Evolutionary conservation across 2,113 vertebrate species (phyloP).

Genomic region (Mustelus asterias): DNA sequence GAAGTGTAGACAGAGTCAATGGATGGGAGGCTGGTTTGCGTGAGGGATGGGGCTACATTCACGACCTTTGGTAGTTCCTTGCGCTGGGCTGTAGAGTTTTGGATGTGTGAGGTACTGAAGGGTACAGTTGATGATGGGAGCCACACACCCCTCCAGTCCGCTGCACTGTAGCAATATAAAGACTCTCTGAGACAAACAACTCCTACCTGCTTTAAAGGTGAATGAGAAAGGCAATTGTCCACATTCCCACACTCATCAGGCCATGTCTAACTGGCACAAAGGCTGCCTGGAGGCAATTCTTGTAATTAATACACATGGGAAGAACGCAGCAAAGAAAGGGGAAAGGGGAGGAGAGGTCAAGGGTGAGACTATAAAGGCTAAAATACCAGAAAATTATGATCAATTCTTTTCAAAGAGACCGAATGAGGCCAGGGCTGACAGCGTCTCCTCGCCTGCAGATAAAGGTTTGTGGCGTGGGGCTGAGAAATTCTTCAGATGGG

Average conservation of each 20-base stretch:
- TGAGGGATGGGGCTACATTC: no score
- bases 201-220: not conserved
- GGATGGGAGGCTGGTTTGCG: no score
- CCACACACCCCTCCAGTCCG: not conserved
- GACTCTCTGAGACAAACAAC: not conserved
- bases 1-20: no score
- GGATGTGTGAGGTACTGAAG: not conserved
- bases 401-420: not conserved
- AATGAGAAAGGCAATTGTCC: conserved; percentile 15
- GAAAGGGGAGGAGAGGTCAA: not conserved
- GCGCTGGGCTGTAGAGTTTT: not conserved
- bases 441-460: no score
- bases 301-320: conserved; percentile 32
- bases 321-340: not conserved
- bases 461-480: not conserved
- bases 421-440: not conserved
- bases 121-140: not conserved
- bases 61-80: no score
- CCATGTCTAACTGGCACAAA: not conserved
- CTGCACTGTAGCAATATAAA: not conserved
- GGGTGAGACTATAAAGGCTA: not conserved
- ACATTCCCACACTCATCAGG: conserved; percentile 24
- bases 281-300: not conserved
- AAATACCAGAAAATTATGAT: not conserved
- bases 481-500: not conserved